phyloP scores from a whole-genome alignment of 1,140 invertebrate genomes.

The Drosophila teissieri region DNA sequence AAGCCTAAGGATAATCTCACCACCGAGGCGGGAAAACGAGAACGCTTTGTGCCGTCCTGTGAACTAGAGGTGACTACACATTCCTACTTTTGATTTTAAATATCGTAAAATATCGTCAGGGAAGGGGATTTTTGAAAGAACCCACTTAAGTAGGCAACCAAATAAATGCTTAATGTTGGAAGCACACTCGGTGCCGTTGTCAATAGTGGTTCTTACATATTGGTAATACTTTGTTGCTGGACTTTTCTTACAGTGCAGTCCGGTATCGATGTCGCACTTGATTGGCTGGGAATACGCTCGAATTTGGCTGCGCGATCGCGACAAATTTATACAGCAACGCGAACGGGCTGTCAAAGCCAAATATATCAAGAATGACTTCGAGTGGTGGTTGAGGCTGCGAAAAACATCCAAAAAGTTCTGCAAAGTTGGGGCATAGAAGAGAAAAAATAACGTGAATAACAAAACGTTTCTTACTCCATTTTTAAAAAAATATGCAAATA shows the following conservation, averaged over 20 bases:
- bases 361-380: slow-evolving; percentile 67
- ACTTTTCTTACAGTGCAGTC: slow-evolving; percentile 16
- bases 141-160: slow-evolving; percentile 9
- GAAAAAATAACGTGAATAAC: background rate
- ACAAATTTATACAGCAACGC: slow-evolving; percentile 28
- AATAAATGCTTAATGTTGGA: background rate
- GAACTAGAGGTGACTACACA: slow-evolving; percentile 43
- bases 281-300: slow-evolving; percentile 65
- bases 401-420: slow-evolving; percentile 53
- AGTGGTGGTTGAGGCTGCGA: slow-evolving; percentile 64
- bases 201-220: background rate
- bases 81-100: background rate
- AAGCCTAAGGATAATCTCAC: slow-evolving; percentile 52
- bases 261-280: slow-evolving; percentile 34
- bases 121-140: no score
- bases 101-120: no score
- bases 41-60: slow-evolving; percentile 38
- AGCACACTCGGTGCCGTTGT: background rate
- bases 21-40: slow-evolving; percentile 37
- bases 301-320: slow-evolving; percentile 63
- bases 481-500: background rate
- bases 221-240: background rate
- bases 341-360: slow-evolving; percentile 32
- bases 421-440: slow-evolving; percentile 6
- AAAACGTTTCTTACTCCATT: background rate